phyloP scores from a whole-genome alignment of 2,113 vertebrate species.

The Platichthys flesus region DNA sequence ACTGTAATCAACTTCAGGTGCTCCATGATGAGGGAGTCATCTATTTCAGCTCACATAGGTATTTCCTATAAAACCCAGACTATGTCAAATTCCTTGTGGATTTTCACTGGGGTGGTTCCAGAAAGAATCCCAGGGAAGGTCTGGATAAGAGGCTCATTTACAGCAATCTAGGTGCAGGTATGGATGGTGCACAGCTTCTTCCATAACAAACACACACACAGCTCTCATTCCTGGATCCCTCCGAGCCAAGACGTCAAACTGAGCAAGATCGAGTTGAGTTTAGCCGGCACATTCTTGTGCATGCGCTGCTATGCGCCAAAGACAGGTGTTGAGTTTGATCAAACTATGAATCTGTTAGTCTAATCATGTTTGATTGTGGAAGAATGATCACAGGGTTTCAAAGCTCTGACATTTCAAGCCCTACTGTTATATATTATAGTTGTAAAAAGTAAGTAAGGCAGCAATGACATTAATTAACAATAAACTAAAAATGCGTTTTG shows the following conservation, averaged over 20 bases:
- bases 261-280: slow-evolving; percentile 44
- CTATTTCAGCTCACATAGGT: slow-evolving; percentile 41
- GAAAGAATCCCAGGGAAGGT: slow-evolving; percentile 39
- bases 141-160: slow-evolving; percentile 46
- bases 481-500: slow-evolving; percentile 32
- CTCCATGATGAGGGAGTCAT: slow-evolving; percentile 44
- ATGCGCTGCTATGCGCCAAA: slow-evolving; percentile 30
- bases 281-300: slow-evolving; percentile 33
- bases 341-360: slow-evolving; percentile 43
- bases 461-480: slow-evolving; percentile 35
- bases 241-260: slow-evolving; percentile 33
- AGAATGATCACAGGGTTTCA: slow-evolving; percentile 49
- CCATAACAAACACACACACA: slow-evolving; percentile 23
- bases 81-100: slow-evolving; percentile 50
- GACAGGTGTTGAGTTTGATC: slow-evolving; percentile 46
- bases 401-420: slow-evolving; percentile 21
- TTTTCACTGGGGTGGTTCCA: slow-evolving; percentile 40
- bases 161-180: slow-evolving; percentile 46
- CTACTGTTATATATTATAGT: slow-evolving; percentile 16
- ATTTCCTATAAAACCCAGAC: slow-evolving; percentile 61
- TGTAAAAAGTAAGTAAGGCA: slow-evolving; percentile 23
- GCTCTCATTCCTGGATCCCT: slow-evolving; percentile 20
- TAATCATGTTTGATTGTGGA: slow-evolving; percentile 28
- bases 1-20: slow-evolving; percentile 60
- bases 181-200: slow-evolving; percentile 32